Conservation (phyloP, 1,140 invertebrate genomes). For the Mylabris phalerata region DNA sequence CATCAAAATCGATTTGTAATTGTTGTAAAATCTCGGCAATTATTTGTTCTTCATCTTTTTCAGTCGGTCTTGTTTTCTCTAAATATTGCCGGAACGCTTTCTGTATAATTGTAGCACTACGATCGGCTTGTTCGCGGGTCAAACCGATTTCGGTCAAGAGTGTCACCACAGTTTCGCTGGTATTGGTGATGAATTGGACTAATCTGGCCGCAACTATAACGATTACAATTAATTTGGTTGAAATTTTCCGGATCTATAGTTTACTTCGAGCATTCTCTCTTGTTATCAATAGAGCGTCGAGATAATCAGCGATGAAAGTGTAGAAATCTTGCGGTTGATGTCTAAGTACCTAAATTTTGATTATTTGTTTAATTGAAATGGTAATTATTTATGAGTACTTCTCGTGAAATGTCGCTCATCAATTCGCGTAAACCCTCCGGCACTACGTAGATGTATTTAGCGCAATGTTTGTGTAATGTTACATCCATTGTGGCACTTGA, state of each 20-base stretch:
- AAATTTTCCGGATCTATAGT: too few relatives aligned
- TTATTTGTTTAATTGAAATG: not conserved
- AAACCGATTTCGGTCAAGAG: slow-evolving; percentile 43
- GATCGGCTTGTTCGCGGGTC: slow-evolving; percentile 41
- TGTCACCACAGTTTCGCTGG: slow-evolving; percentile 40
- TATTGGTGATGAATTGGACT: slow-evolving; percentile 43
- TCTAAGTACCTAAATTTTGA: slow-evolving; percentile 47
- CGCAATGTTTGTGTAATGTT: slow-evolving; percentile 36
- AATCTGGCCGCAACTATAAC: slow-evolving; percentile 41
- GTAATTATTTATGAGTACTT: slow-evolving; percentile 40
- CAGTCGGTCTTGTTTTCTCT: slow-evolving; percentile 10
- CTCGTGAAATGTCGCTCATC: slow-evolving; percentile 60
- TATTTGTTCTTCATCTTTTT: not conserved
- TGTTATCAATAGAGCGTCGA: slow-evolving; percentile 58
- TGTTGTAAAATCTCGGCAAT: slow-evolving; percentile 8
- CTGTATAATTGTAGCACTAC: slow-evolving; percentile 42
- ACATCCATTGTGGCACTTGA: slow-evolving; percentile 30
- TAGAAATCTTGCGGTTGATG: slow-evolving; percentile 55
- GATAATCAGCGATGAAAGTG: slow-evolving; percentile 61
- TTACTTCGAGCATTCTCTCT: slow-evolving; percentile 50
- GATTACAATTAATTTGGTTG: too few relatives aligned
- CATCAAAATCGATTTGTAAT: slow-evolving; percentile 21
- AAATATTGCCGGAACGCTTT: slow-evolving; percentile 36
- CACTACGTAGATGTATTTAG: slow-evolving; percentile 38
- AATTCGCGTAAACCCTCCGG: slow-evolving; percentile 62